Conservation (phyloP, 2,113 vertebrate species). For the Siniperca knerii region DNA sequence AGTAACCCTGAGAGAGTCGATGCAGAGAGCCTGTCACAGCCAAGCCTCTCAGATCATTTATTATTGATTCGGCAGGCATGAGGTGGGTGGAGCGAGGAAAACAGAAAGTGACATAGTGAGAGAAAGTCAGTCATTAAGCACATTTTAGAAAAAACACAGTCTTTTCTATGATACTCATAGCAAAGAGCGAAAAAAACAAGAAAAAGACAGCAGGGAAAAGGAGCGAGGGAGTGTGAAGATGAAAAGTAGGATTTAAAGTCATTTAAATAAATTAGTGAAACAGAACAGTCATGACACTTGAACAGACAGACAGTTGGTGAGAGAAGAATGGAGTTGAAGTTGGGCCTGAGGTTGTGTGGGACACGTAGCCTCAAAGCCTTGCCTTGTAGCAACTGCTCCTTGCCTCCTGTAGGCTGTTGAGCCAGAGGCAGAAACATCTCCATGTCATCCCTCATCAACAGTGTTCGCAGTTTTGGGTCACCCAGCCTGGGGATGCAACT, state of each 20-base stretch:
- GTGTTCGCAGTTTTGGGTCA: conserved; percentile 30
- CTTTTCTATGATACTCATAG: neutral
- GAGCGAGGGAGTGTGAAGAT: neutral
- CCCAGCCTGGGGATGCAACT: neutral
- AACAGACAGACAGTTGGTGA: neutral
- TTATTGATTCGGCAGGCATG: conserved; percentile 69
- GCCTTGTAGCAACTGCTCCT: conserved; percentile 30
- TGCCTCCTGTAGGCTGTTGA: conserved; percentile 51
- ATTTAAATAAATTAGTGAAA: conserved; percentile 15
- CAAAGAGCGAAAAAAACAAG: neutral
- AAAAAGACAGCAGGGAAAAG: neutral
- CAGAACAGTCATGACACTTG: neutral
- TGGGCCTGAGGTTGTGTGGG: conserved; percentile 1
- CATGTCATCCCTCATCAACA: conserved; percentile 30
- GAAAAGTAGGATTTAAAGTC: neutral
- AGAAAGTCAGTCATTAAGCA: conserved; percentile 9
- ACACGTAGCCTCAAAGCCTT: conserved; percentile 51
- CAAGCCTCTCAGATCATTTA: conserved; percentile 68
- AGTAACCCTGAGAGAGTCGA: conserved; percentile 46
- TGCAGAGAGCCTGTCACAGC: conserved; percentile 62
- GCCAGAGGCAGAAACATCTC: conserved; percentile 64
- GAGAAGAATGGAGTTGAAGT: conserved; percentile 22
- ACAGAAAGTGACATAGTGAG: conserved; percentile 31
- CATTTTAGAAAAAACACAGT: neutral
- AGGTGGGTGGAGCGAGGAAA: conserved; percentile 39